phyloP scores from a whole-genome alignment of 2,797 vertebrate genomes.

The Pogonophryne albipinna region DNA sequence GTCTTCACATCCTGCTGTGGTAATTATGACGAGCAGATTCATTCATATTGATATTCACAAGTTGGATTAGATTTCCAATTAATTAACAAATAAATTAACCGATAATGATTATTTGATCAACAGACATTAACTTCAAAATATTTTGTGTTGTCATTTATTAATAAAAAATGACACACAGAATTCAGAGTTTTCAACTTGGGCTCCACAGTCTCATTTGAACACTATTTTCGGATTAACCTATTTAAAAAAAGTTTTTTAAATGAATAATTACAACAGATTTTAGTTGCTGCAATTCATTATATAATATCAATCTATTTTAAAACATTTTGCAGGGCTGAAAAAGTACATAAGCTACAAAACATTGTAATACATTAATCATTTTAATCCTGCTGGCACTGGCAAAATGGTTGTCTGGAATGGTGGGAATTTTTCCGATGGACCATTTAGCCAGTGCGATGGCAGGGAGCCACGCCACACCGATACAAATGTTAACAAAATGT shows the following conservation, averaged over 20 bases:
- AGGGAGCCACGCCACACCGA: slow-evolving; percentile 10
- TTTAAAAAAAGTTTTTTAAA: not conserved
- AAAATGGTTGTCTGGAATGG: slow-evolving; percentile 52
- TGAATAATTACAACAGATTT: not conserved
- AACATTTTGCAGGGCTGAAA: slow-evolving; percentile 18
- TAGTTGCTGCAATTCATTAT: not conserved
- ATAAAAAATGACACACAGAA: not conserved
- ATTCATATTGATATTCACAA: slow-evolving; percentile 2
- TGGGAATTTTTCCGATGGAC: slow-evolving; percentile 44
- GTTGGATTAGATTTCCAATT: not conserved
- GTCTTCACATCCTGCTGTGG: not conserved
- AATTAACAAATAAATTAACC: not conserved
- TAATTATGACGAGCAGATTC: not conserved
- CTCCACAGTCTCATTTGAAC: not conserved
- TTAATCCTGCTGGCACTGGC: slow-evolving; percentile 44
- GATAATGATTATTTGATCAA: not conserved
- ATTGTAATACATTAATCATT: slow-evolving; percentile 43
- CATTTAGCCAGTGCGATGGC: slow-evolving; percentile 26
- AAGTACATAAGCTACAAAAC: slow-evolving; percentile 17
- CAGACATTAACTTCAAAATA: not conserved
- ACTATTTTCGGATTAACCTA: not conserved
- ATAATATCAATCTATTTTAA: slow-evolving; percentile 13
- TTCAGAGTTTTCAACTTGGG: not conserved
- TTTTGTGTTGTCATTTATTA: not conserved
- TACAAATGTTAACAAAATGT: slow-evolving; percentile 26